phyloP scores from a whole-genome alignment of 2,113 vertebrate genomes.

The Ceyx cyanopectus region DNA sequence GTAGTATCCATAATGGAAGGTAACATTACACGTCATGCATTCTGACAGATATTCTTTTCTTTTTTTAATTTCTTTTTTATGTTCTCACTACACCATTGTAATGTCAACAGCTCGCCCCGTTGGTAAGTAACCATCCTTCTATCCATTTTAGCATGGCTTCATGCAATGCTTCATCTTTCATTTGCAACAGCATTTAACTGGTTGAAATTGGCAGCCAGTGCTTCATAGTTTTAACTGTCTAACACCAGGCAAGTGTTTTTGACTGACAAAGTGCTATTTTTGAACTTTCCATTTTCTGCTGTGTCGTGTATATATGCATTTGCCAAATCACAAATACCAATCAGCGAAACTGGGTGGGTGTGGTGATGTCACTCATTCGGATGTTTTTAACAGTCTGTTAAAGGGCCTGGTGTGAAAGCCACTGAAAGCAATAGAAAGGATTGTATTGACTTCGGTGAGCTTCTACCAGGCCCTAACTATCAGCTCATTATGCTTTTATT shows the following conservation, averaged over 20 bases:
- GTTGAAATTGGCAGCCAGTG: conserved; percentile 28
- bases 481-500: conserved; percentile 41
- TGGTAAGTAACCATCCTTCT: conserved; percentile 98
- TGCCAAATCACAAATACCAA: not conserved
- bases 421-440: not conserved
- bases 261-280: conserved; percentile 21
- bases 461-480: conserved; percentile 11
- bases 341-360: not conserved
- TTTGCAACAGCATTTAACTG: conserved; percentile 66
- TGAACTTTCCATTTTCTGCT: conserved; percentile 36
- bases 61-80: conserved; percentile 85
- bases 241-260: conserved; percentile 31
- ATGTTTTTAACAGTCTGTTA: not conserved
- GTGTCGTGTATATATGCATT: not conserved
- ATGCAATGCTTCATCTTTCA: conserved; percentile 79
- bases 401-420: not conserved
- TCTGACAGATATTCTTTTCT: conserved; percentile 90
- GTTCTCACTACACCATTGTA: conserved; percentile 95
- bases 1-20: conserved; percentile 77
- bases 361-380: not conserved
- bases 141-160: conserved; percentile 89
- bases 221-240: conserved; percentile 32
- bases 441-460: not conserved
- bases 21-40: conserved; percentile 90
- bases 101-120: conserved; percentile 97